These are phyloP conservation scores for Apogon talboti DNA, from an alignment of 2,797 vertebrate species.

Conservation along the genomic window DNA sequence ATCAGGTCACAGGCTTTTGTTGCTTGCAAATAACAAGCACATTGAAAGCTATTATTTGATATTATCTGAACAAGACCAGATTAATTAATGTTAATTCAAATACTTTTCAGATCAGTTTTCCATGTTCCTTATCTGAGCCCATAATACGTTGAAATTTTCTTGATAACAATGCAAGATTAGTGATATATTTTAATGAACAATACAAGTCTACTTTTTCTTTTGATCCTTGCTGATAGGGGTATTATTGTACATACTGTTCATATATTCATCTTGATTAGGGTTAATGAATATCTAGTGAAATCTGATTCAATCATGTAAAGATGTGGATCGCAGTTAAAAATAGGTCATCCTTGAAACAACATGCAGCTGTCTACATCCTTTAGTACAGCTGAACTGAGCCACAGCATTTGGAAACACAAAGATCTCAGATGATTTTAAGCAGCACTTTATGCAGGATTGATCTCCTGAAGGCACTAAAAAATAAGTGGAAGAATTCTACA, in stretches of 20 bases:
- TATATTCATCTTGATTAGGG: constrained; percentile 27
- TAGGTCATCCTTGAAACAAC: constrained; percentile 69
- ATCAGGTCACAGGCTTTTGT: neutral
- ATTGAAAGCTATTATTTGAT: neutral
- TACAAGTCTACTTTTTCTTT: neutral
- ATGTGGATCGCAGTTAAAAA: constrained; percentile 64
- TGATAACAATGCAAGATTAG: constrained; percentile 17
- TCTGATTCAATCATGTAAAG: constrained; percentile 63
- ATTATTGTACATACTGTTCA: neutral
- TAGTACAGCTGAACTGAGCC: constrained; percentile 65
- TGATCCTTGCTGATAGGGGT: neutral
- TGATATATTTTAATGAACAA: constrained; percentile 21
- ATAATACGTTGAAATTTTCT: constrained; percentile 6
- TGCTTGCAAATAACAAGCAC: neutral
- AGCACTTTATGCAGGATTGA: constrained; percentile 71
- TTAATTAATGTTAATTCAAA: neutral
- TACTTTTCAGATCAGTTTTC: constrained; percentile 7
- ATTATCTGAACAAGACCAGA: neutral
- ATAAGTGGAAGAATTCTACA: constrained; percentile 57
- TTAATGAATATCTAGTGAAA: constrained; percentile 57
- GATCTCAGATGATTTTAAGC: constrained; percentile 53
- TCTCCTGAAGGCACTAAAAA: constrained; percentile 65
- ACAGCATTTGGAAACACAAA: constrained; percentile 65
- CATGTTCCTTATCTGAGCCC: neutral
- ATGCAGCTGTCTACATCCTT: constrained; percentile 56